phyloP scores from a whole-genome alignment of 2,113 vertebrate genomes.

The Prietella phreatophila region DNA sequence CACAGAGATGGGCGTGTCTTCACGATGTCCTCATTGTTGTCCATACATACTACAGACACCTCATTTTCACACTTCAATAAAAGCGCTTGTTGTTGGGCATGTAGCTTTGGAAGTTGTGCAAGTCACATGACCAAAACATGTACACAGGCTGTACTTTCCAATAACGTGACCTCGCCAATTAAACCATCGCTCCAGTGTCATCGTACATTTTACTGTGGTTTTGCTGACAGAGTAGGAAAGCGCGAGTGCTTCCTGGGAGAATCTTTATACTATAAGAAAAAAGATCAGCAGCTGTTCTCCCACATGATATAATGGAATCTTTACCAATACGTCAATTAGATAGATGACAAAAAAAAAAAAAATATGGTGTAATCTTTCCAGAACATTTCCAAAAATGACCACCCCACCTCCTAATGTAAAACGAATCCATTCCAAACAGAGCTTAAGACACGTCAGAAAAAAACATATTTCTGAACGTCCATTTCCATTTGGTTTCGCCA shows the following conservation, averaged over 20 bases:
- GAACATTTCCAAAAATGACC: not conserved
- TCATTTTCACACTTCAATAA: no score
- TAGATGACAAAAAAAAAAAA: not conserved
- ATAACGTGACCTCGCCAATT: not conserved
- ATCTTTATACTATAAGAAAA: no score
- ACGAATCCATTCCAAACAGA: not conserved
- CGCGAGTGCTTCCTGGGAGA: not conserved
- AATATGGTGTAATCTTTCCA: no score
- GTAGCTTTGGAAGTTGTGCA: no score
- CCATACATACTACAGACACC: not conserved
- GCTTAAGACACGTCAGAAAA: not conserved
- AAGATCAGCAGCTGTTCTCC: no score
- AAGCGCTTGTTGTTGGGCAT: no score
- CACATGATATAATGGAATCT: not conserved
- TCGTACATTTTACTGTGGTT: not conserved
- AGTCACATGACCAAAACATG: not conserved
- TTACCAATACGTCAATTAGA: not conserved
- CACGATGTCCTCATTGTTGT: not conserved
- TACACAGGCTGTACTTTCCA: not conserved
- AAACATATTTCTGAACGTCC: slow-evolving; percentile 7
- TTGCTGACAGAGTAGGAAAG: not conserved
- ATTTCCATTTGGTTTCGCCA: not conserved
- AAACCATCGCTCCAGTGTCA: slow-evolving; percentile 40
- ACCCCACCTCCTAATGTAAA: not conserved
- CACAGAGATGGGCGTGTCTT: not conserved